Evolutionary conservation across 2,888 invertebrate species (phyloP), one percentile per base, ranked within the genome.

Genomic region (Zelleria hepariella): DNA sequence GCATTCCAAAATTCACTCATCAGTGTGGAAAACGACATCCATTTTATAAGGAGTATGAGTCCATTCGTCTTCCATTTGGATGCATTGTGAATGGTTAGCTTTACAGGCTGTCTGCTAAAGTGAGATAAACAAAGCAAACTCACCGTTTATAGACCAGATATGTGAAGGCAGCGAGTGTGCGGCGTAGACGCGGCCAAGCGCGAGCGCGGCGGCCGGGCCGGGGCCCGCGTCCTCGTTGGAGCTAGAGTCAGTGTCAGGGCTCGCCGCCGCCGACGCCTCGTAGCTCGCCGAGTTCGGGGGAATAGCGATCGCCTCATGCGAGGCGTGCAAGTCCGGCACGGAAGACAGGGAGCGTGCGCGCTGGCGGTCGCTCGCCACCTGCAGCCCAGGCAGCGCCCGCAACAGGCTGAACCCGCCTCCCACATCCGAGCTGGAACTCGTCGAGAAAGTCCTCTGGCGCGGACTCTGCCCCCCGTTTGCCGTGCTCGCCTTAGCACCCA

Each of bases 91-190:
- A n/a, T n/a, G n/a, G n/a, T n/a, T n/a, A 7, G 5, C 48, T 5
- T 48, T 63, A 63, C 53, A 56, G 24, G 51, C 49, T 10, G 47
- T 52, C 25, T 54, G 32, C 57, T 25, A 58, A 20, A n/a, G 18
- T 18, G n/a, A 54, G 18, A 56, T 25, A 5, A 58, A 58, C 8
- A 21, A 6, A 47, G 6, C 3, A 10, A 51, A 78, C 93, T 93
- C 80, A 95, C 95, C 96, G 83, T 96, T 96, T 72, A 96, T 90
- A 69, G 96, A 95, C 95, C 96, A 96, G 90, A 96, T 95, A 86
- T 96, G 96, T 69, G 96, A 95, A 76, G 96, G 96, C 87, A 96
- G 90, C 71, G 96, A 96, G 82, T 96, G 96, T 70, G 96, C 95
- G 62, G 96, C 94, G 75, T 95, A 96, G 42, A 96, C 95, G 65